Evolutionary conservation across 2,113 vertebrate species (phyloP), one percentile per base, ranked within the genome.

Genomic region (Eupsittula cactorum): DNA sequence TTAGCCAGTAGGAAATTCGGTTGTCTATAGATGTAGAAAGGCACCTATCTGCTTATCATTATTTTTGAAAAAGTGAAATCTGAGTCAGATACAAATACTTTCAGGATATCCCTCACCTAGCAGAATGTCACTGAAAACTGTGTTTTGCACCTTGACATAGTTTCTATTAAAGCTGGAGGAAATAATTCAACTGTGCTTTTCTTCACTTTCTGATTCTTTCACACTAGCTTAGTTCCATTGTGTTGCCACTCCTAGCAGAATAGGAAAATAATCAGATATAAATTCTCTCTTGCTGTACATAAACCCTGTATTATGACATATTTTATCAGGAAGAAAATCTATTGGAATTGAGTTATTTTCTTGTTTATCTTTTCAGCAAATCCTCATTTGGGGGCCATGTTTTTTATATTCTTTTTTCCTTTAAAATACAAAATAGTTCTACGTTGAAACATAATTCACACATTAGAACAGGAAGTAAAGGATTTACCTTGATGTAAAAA

Each of bases 161-260:
- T 75, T 78, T 74, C 24, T 70, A 20, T 68, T 84, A 85, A 92
- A 92, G 31, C 35, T 78, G 74, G 46, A 6, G 7, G 49, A 78
- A 92, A 85, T 49, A 88, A 91, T 78, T 92, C 39, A 69, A 11
- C 74, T 91, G 88, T 24, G 41, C 23, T 73, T 94, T 81, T 84
- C 39, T 85, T 91, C 70, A 14, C 23, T 80, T 84, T 74, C 42
- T 74, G 65, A 74, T 85, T 96, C 70, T 85, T 88, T 52, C 83
- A 90, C 47, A 55, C 20, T 37, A 65, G 39, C 46, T 69, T 77
- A 74, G 60, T 70, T 88, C 53, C 60, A 55, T 65, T 85, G 57
- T 76, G 24, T 39, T 75, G 21, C 24, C 19, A 68, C 50, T 82
- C 88, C 60, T 52, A 65, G 35, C n/a, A 67, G 75, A 82, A 92